Base-by-base conservation (phyloP, 2,888 invertebrate genomes). In the Ethmia dodecea region DNA sequence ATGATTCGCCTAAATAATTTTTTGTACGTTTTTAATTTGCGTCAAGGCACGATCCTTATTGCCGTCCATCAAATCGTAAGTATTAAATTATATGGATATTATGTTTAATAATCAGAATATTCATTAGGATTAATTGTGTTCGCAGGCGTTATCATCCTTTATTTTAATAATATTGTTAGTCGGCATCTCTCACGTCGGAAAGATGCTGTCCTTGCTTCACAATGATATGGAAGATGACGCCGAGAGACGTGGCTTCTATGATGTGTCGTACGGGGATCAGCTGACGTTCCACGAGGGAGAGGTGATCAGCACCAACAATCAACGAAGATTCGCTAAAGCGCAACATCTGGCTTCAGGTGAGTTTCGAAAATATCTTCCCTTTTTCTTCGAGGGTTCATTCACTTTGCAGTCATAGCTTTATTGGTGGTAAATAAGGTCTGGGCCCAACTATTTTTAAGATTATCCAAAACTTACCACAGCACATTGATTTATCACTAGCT, bases 1-100 rank as follows among this genome's bases (percentile, higher is more conserved):
- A 77, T 78, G 72, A 70, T 78, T 56, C 80, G 83, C 41, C 63
- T 83, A 42, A 77, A 76, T 42, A 79, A 81, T 60, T 86, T 86
- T 71, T 72, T 86, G 57, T 84, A 75, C 49, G 68, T 86, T 61
- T 86, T 86, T 48, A 83, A 81, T 74, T 75, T 86, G 65, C 81
- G 87, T 31, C 86, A 87, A 67, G 86, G 86, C 49, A 76, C 86
- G 47, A 86, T 87, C 57, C 73, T 86, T 28, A 84, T 86, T 55
- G 87, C 86, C 71, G 78, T 86, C 67, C 86, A 87, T 69, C 86
- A 87, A 74, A 86, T 87, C 53, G 87, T 87, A 60, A 86, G 86
- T 86, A 71, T 43, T 18, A 8, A 18, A 18, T 18, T 18, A 18
- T n/a, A n/a, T n/a, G n/a, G 25, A 8, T n/a, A n/a, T 25, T 3